These are phyloP conservation scores for Coreius guichenoti DNA, from an alignment of 2,797 vertebrate species.

Conservation along the genomic window DNA sequence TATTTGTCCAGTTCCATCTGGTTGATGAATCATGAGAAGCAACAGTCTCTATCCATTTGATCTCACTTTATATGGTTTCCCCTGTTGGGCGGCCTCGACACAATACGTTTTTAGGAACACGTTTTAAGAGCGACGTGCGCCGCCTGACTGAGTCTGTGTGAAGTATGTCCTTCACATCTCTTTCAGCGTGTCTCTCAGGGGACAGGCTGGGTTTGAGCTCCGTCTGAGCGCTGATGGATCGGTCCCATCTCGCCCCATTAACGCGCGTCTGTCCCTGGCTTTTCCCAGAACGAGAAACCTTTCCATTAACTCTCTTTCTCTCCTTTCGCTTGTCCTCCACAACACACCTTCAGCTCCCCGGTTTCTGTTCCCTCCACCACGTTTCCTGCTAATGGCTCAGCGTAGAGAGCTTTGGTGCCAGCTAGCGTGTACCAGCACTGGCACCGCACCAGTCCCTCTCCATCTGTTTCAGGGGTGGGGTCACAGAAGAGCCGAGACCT, in stretches of 20 bases:
- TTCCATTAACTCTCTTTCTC: conserved; percentile 9
- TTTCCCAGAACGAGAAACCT: conserved; percentile 21
- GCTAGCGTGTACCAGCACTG: conserved; percentile 12
- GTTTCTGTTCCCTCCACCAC: neutral
- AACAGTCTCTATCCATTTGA: neutral
- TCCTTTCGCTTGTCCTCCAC: conserved; percentile 16
- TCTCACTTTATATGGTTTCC: neutral
- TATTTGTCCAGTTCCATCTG: too few relatives aligned
- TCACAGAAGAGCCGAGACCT: conserved; percentile 27
- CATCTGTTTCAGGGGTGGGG: conserved; percentile 56
- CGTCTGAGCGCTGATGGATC: conserved; percentile 56
- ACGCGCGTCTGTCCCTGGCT: conserved; percentile 37
- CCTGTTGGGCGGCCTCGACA: neutral
- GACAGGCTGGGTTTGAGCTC: conserved; percentile 25
- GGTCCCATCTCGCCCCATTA: conserved; percentile 49
- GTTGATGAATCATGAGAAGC: neutral
- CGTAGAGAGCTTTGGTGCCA: conserved; percentile 21
- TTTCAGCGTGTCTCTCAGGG: conserved; percentile 42
- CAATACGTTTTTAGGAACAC: neutral
- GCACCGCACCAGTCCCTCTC: conserved; percentile 27
- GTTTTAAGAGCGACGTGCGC: neutral
- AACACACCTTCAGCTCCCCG: neutral
- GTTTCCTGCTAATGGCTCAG: conserved; percentile 13
- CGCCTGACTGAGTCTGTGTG: conserved; percentile 5
- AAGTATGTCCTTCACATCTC: conserved; percentile 54